Evolutionary conservation across 2,888 invertebrate species (phyloP).

Genomic region (Protodeltote pygarga): DNA sequence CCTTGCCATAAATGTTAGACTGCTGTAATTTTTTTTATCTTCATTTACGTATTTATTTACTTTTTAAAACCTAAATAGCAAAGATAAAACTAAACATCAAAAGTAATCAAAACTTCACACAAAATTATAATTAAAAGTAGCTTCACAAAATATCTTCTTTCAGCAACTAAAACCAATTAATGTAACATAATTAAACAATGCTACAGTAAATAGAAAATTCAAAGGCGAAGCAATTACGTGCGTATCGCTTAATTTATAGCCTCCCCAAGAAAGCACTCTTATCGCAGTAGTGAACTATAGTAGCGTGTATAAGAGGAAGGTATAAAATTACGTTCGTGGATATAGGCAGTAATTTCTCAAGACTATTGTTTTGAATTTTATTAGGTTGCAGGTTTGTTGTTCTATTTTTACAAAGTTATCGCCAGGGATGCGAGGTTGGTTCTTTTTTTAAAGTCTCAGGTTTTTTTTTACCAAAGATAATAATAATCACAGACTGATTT

Average conservation of each 20-base stretch:
- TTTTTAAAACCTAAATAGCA: no score
- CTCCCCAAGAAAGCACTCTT: conserved; percentile 42
- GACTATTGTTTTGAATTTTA: conserved; percentile 33
- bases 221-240: conserved; percentile 44
- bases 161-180: conserved; percentile 27
- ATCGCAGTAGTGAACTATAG: conserved; percentile 36
- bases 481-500: no score
- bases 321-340: conserved; percentile 31
- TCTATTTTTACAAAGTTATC: not conserved
- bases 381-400: conserved; percentile 5
- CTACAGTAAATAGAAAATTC: conserved; percentile 48
- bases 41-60: no score
- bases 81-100: no score
- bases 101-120: not conserved
- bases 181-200: conserved; percentile 37
- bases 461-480: no score
- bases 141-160: not conserved
- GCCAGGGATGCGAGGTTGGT: not conserved
- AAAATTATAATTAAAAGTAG: not conserved
- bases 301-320: conserved; percentile 7
- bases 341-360: conserved; percentile 26
- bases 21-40: no score
- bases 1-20: no score
- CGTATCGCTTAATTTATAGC: conserved; percentile 47
- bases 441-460: no score